Conservation (phyloP, 1,140 invertebrate genomes). For the Bilobella aurantiaca region DNA sequence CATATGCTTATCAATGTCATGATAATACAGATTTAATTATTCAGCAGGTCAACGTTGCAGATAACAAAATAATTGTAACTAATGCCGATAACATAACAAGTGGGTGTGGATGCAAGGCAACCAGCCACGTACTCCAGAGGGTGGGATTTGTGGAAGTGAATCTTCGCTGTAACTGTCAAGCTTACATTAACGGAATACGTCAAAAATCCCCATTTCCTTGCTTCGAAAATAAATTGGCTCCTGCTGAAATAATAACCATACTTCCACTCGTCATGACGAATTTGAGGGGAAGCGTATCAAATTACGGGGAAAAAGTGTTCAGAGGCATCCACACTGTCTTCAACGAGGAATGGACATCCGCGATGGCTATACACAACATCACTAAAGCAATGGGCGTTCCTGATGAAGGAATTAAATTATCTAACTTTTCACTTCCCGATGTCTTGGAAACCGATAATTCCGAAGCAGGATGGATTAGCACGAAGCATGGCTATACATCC, state of each 20-base stretch:
- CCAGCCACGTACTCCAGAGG: neutral
- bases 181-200: neutral
- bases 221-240: neutral
- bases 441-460: neutral
- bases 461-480: neutral
- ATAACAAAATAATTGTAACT: neutral
- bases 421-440: neutral
- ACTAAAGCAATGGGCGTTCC: neutral
- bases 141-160: neutral
- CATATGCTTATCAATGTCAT: neutral
- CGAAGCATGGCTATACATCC: neutral
- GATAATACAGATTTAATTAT: neutral
- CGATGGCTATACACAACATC: neutral
- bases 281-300: neutral
- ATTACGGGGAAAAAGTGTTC: neutral
- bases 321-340: neutral
- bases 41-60: neutral
- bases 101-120: neutral
- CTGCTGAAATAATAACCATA: neutral
- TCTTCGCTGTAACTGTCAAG: neutral
- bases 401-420: neutral
- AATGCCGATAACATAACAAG: neutral
- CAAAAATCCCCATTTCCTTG: neutral
- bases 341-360: neutral
- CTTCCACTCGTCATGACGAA: neutral